phyloP scores from a whole-genome alignment of 2,797 vertebrate species.

The Poecilia gillii region DNA sequence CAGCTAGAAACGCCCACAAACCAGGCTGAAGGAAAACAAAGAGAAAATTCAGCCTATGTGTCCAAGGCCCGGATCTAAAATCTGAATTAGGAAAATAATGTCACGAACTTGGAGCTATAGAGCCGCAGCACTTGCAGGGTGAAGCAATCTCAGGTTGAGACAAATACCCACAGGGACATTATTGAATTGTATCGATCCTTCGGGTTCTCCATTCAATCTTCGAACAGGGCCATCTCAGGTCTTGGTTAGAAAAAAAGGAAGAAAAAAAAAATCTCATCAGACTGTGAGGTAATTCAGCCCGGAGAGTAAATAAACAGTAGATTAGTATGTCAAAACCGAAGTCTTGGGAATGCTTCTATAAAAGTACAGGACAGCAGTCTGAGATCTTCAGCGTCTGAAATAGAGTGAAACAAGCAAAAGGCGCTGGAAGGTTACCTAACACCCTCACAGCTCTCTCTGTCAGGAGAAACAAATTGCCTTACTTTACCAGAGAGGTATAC shows the following conservation, averaged over 20 bases:
- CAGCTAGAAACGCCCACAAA: conserved; percentile 33
- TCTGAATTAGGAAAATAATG: conserved; percentile 63
- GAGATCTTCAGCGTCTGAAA: conserved; percentile 30
- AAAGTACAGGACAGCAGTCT: conserved; percentile 41
- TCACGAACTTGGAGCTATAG: conserved; percentile 49
- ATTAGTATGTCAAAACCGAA: conserved; percentile 46
- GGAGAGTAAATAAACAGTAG: conserved; percentile 42
- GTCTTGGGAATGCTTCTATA: conserved; percentile 43
- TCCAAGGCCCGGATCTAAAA: conserved; percentile 32
- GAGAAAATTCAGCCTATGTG: conserved; percentile 23
- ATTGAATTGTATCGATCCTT: conserved; percentile 78
- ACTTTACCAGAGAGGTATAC: conserved; percentile 54
- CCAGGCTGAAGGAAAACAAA: conserved; percentile 24
- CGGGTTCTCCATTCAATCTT: conserved; percentile 68
- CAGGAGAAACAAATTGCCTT: conserved; percentile 65
- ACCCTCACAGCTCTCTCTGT: conserved; percentile 47
- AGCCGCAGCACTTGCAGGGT: conserved; percentile 50
- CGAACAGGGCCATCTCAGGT: conserved; percentile 58
- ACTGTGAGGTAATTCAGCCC: conserved; percentile 46
- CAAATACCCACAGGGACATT: conserved; percentile 63
- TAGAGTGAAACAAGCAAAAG: conserved; percentile 42
- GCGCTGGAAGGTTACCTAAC: conserved; percentile 54
- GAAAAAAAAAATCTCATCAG: conserved; percentile 32
- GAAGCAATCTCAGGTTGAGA: conserved; percentile 61
- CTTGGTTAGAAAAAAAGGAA: conserved; percentile 11